These are phyloP conservation scores for Perca fluviatilis DNA, from an alignment of 2,113 vertebrate species.

Conservation along the genomic window DNA sequence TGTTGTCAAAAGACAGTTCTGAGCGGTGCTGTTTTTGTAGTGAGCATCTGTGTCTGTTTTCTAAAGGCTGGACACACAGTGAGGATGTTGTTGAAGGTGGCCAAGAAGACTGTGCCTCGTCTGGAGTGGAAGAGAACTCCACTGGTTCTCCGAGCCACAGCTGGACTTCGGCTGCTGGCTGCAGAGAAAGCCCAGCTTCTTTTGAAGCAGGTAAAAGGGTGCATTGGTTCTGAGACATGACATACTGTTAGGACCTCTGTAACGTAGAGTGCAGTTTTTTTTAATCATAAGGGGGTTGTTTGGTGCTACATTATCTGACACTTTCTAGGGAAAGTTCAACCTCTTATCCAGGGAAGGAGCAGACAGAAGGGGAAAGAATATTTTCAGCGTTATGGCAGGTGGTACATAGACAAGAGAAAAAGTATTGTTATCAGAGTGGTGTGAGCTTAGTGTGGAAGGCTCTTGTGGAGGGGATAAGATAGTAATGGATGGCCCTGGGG, in stretches of 20 bases:
- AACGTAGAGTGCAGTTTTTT: constrained; percentile 5
- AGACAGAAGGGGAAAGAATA: constrained; percentile 18
- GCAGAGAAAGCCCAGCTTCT: constrained; percentile 90
- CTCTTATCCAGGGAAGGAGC: constrained; percentile 35
- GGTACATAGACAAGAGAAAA: constrained; percentile 27
- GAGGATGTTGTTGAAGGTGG: constrained; percentile 88
- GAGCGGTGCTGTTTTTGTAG: background rate
- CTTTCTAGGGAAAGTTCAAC: constrained; percentile 8
- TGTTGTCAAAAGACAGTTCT: background rate
- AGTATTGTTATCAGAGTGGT: constrained; percentile 48
- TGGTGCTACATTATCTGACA: constrained; percentile 37
- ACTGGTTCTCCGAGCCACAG: constrained; percentile 93
- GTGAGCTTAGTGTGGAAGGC: constrained; percentile 49
- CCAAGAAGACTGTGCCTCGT: constrained; percentile 89
- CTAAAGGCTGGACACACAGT: constrained; percentile 89
- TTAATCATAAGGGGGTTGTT: constrained; percentile 23
- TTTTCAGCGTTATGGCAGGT: constrained; percentile 30
- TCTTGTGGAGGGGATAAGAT: constrained; percentile 49
- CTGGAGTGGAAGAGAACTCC: constrained; percentile 93
- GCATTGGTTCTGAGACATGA: background rate
- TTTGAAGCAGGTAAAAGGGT: constrained; percentile 87
- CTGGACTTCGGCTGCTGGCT: constrained; percentile 91
- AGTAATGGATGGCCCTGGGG: constrained; percentile 59
- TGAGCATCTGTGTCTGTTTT: constrained; percentile 4
- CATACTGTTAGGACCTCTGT: background rate